phyloP scores from a whole-genome alignment of 2,888 invertebrate genomes.

The Andrena chrysosceles region DNA sequence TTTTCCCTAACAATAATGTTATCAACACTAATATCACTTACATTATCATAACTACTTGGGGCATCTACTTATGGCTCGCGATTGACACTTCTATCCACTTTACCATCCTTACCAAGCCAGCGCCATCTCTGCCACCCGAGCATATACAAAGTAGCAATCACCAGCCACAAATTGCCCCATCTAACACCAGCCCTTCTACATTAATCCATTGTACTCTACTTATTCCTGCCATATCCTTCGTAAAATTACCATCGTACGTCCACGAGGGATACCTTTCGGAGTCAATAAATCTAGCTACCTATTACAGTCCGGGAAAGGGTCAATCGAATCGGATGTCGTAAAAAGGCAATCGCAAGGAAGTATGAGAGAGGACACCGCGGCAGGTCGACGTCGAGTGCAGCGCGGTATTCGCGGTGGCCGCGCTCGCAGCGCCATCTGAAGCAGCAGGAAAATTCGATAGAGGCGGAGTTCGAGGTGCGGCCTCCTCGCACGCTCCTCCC shows the following conservation, averaged over 20 bases:
- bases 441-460: conserved; percentile 67
- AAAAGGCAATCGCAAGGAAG: conserved; percentile 38
- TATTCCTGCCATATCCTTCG: not conserved
- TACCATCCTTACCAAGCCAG: too few species aligned
- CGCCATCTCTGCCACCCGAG: too few species aligned
- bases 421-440: conserved; percentile 61
- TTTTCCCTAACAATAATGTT: too few species aligned
- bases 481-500: conserved; percentile 81
- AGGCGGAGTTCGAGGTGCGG: conserved; percentile 83
- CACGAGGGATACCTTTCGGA: not conserved
- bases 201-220: not conserved
- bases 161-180: not conserved
- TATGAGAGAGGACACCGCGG: conserved; percentile 32
- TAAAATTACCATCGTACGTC: not conserved
- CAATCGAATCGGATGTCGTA: conserved; percentile 23
- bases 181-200: not conserved
- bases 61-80: too few species aligned
- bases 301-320: conserved; percentile 7
- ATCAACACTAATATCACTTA: too few species aligned
- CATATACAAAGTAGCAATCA: not conserved
- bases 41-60: too few species aligned
- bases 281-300: conserved; percentile 20
- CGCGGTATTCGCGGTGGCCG: conserved; percentile 33
- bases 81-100: too few species aligned
- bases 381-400: conserved; percentile 45